These are phyloP conservation scores for Trachurus trachurus DNA, from an alignment of 2,797 vertebrate genomes.

Conservation along the genomic window DNA sequence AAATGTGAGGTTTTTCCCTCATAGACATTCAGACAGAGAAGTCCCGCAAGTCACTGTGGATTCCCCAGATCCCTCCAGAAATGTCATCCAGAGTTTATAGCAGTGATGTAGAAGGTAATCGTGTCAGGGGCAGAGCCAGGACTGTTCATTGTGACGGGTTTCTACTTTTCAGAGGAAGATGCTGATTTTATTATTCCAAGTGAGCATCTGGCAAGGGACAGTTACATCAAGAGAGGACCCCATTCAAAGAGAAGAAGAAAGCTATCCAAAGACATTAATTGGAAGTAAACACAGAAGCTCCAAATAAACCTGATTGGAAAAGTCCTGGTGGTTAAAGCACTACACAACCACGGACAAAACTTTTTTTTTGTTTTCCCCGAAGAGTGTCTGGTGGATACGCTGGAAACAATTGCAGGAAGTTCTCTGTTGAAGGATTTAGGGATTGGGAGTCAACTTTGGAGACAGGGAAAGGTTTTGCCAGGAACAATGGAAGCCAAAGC, in stretches of 20 bases:
- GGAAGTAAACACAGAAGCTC: background rate
- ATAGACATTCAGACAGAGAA: background rate
- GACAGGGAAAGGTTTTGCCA: background rate
- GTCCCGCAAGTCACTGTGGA: background rate
- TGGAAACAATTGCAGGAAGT: background rate
- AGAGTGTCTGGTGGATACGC: background rate
- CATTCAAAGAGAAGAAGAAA: conserved; percentile 6
- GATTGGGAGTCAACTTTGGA: background rate
- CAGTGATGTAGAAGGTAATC: background rate
- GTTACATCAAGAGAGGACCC: background rate
- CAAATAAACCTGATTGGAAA: background rate
- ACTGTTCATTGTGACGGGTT: background rate
- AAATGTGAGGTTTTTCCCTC: background rate
- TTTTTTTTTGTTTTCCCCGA: conserved; percentile 1
- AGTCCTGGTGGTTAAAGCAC: background rate
- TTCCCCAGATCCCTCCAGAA: too few relatives aligned
- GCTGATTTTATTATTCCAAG: background rate
- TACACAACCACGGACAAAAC: background rate
- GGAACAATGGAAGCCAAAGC: background rate
- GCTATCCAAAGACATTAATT: background rate
- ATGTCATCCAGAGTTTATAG: background rate
- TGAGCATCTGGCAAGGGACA: background rate
- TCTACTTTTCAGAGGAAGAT: background rate
- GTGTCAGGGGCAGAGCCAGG: background rate
- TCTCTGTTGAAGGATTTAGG: background rate